phyloP scores from a whole-genome alignment of 2,797 vertebrate genomes.

The Cirrhinus molitorella region DNA sequence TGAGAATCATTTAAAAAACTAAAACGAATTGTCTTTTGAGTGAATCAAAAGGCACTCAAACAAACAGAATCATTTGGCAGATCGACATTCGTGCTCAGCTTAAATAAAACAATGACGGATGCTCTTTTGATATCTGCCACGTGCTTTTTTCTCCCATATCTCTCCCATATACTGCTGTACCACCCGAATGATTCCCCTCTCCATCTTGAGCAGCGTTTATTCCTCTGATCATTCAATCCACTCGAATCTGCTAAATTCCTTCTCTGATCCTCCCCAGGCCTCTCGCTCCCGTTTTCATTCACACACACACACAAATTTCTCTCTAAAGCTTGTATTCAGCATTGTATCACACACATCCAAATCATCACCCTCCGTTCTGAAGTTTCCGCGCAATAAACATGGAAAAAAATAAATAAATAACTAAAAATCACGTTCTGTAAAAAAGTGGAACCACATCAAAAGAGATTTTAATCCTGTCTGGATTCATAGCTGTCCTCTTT shows the following conservation, averaged over 20 bases:
- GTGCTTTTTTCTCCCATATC: conserved; percentile 47
- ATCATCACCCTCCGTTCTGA: conserved; percentile 58
- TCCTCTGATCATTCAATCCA: conserved; percentile 66
- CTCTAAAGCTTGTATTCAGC: conserved; percentile 71
- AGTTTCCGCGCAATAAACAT: conserved; percentile 71
- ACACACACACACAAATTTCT: conserved; percentile 54
- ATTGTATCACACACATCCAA: conserved; percentile 65
- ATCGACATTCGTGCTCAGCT: conserved; percentile 36
- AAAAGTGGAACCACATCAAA: conserved; percentile 81
- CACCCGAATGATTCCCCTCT: conserved; percentile 68
- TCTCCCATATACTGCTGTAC: conserved; percentile 61
- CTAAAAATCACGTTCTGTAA: conserved; percentile 68
- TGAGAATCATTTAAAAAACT: background rate
- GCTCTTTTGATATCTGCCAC: conserved; percentile 67
- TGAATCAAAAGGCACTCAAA: conserved; percentile 18
- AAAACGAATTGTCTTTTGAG: background rate
- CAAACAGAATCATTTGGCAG: conserved; percentile 26
- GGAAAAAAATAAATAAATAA: conserved; percentile 57
- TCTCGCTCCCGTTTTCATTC: background rate
- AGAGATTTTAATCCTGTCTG: conserved; percentile 79
- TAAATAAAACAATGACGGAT: conserved; percentile 62
- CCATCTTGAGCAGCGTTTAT: conserved; percentile 49
- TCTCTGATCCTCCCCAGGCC: conserved; percentile 60
- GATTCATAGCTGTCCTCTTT: conserved; percentile 76
- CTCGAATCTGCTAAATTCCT: conserved; percentile 64